These are phyloP conservation scores for Agapornis canus DNA, from an alignment of 2,797 vertebrate species.

Conservation along the genomic window DNA sequence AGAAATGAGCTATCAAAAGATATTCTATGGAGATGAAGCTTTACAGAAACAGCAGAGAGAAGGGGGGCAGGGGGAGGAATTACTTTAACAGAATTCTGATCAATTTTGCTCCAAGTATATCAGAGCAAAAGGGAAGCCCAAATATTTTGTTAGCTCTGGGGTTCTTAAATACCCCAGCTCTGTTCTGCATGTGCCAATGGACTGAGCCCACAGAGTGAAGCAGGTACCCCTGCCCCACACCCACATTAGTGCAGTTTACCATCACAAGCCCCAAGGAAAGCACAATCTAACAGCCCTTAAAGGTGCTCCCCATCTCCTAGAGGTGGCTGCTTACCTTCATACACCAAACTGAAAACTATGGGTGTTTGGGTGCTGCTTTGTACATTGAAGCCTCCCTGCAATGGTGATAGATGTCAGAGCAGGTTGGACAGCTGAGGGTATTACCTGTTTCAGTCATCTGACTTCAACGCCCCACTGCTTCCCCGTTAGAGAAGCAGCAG, in stretches of 20 bases:
- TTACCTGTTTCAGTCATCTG: neutral
- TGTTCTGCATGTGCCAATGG: neutral
- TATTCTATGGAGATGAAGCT: neutral
- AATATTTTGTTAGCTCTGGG: neutral
- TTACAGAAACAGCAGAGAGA: neutral
- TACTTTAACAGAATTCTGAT: neutral
- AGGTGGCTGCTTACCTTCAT: fast-evolving
- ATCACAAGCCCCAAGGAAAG: neutral
- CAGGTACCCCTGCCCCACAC: neutral
- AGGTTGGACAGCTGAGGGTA: neutral
- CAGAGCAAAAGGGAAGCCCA: neutral
- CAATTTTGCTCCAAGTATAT: neutral
- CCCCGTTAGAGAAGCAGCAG: neutral
- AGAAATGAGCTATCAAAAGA: slow-evolving; percentile 4
- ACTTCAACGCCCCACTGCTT: neutral
- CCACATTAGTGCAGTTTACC: fast-evolving
- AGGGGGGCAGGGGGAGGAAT: neutral
- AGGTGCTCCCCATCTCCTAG: neutral
- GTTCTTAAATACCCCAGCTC: neutral
- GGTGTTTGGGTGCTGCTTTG: neutral
- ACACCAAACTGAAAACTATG: neutral
- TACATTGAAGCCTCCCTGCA: fast-evolving
- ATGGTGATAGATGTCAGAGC: fast-evolving
- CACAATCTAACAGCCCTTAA: neutral
- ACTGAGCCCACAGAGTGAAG: fast-evolving